A percentile compares a stretch with the other conserved stretches of the same genome.
phyloP scores from a whole-genome alignment of 2,797 vertebrate species.

The Lacerta agilis region DNA sequence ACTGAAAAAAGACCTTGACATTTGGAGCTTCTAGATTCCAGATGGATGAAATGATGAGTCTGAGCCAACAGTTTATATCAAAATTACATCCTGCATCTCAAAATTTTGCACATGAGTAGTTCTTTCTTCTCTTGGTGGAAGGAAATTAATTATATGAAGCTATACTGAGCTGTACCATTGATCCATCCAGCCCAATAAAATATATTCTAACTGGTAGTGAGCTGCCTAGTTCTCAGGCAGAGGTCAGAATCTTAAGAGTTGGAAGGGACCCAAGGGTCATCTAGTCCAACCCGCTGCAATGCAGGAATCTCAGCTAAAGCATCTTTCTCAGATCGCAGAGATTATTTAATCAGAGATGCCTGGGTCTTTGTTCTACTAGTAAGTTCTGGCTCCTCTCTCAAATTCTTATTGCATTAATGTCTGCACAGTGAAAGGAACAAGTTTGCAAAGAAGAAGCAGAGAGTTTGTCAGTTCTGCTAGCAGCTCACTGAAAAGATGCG shows the following conservation, averaged over 20 bases:
- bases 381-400: not conserved
- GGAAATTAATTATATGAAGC: slow-evolving; percentile 39
- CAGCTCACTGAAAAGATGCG: slow-evolving; percentile 15
- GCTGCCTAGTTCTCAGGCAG: not conserved
- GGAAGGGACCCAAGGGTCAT: too few species aligned
- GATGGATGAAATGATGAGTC: slow-evolving; percentile 46
- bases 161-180: not conserved
- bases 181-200: not conserved
- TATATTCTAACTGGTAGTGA: not conserved
- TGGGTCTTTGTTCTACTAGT: too few species aligned
- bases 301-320: not conserved
- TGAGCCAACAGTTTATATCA: slow-evolving; percentile 32
- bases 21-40: slow-evolving; percentile 54
- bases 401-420: slow-evolving; percentile 25
- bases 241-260: too few species aligned
- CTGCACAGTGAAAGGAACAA: slow-evolving; percentile 29
- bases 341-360: not conserved
- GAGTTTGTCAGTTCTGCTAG: slow-evolving; percentile 7
- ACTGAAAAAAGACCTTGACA: slow-evolving; percentile 54
- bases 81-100: not conserved
- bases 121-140: slow-evolving; percentile 39
- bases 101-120: slow-evolving; percentile 26
- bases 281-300: too few species aligned
- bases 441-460: slow-evolving; percentile 40
- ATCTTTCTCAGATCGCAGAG: not conserved